phyloP scores from a whole-genome alignment of 2,113 vertebrate species.

The Panthera leo region DNA sequence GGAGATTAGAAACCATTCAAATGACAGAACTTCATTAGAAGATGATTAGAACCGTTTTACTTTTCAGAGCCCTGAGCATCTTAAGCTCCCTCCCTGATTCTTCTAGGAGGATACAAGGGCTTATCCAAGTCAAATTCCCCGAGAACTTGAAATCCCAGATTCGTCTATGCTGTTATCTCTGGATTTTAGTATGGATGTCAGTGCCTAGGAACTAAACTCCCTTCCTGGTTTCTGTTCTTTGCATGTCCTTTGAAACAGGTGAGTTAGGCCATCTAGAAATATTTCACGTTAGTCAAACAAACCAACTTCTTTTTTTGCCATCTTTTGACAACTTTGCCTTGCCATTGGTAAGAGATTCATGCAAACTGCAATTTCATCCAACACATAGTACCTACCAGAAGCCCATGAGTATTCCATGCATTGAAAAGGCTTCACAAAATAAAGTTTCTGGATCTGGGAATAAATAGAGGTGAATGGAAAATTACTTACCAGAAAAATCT shows the following conservation, averaged over 20 bases:
- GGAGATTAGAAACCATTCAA: too few relatives aligned
- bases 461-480: background rate
- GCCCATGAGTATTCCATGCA: background rate
- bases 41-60: background rate
- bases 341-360: background rate
- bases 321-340: background rate
- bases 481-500: constrained; percentile 17
- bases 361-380: background rate
- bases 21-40: background rate
- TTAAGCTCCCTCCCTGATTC: too few relatives aligned
- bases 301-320: background rate
- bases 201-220: background rate
- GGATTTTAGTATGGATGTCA: background rate
- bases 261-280: background rate
- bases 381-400: background rate
- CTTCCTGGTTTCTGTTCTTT: background rate
- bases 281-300: background rate
- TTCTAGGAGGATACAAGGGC: background rate
- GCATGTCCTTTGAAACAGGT: background rate
- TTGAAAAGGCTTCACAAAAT: background rate
- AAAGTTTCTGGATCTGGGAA: background rate
- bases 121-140: background rate
- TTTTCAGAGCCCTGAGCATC: background rate
- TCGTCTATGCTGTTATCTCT: background rate
- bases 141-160: background rate